These are phyloP conservation scores for Blastobasis lacticolella DNA, from an alignment of 2,888 invertebrate genomes.

Conservation along the genomic window DNA sequence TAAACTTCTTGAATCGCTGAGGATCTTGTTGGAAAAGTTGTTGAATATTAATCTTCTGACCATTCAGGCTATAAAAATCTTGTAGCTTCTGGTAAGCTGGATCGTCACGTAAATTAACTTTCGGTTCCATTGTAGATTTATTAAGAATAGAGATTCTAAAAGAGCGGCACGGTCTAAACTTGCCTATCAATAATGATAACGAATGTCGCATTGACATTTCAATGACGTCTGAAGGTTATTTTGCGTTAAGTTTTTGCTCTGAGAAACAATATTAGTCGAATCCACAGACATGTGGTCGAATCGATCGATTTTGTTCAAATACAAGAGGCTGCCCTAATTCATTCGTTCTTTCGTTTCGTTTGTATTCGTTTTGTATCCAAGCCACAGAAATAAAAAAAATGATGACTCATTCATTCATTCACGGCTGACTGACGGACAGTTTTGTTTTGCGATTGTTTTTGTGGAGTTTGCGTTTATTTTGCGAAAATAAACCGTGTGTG, in stretches of 20 bases:
- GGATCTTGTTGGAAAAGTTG: constrained; percentile 88
- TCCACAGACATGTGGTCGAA: neutral
- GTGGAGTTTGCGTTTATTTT: neutral
- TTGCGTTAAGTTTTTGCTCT: constrained; percentile 13
- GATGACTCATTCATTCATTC: neutral
- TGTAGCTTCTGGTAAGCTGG: constrained; percentile 84
- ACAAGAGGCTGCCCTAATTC: neutral
- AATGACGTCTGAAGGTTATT: constrained; percentile 66
- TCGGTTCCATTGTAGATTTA: constrained; percentile 54
- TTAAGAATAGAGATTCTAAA: constrained; percentile 29
- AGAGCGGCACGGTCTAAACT: constrained; percentile 27
- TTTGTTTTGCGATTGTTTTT: neutral
- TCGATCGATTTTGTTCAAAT: neutral
- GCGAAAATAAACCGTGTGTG: too few relatives aligned
- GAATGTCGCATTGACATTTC: constrained; percentile 64
- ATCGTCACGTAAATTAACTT: constrained; percentile 69
- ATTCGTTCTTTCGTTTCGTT: neutral
- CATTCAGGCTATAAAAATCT: constrained; percentile 81
- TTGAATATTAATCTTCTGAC: constrained; percentile 84
- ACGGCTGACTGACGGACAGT: neutral
- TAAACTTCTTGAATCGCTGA: constrained; percentile 90
- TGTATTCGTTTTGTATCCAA: neutral
- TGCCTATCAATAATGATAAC: constrained; percentile 47
- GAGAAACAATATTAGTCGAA: too few relatives aligned
- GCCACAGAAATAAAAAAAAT: too few relatives aligned